phyloP scores from a whole-genome alignment of 1,140 invertebrate species.

The Adelges cooleyi region DNA sequence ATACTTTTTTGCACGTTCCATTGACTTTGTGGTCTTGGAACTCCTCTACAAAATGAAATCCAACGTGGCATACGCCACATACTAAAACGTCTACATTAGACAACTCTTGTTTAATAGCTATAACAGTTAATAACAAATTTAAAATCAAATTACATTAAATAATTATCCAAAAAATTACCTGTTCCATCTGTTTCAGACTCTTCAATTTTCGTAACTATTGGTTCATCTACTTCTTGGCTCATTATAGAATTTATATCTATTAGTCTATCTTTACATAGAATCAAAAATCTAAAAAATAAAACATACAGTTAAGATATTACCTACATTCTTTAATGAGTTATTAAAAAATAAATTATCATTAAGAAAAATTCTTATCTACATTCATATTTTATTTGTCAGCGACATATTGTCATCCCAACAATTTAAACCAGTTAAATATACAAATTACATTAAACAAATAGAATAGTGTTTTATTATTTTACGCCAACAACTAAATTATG shows the following conservation, averaged over 20 bases:
- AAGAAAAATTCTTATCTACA: no score
- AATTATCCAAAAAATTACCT: neutral
- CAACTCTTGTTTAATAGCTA: slow-evolving; percentile 62
- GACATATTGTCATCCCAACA: no score
- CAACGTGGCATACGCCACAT: slow-evolving; percentile 63
- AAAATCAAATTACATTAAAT: neutral
- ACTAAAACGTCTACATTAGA: slow-evolving; percentile 61
- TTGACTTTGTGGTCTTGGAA: slow-evolving; percentile 56
- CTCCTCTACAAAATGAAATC: slow-evolving; percentile 65
- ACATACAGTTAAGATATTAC: neutral
- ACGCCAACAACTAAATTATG: no score
- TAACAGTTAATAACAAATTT: slow-evolving; percentile 35
- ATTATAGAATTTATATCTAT: neutral
- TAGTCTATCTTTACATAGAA: slow-evolving; percentile 14
- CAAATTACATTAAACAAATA: no score
- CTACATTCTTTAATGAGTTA: no score
- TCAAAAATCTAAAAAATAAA: neutral
- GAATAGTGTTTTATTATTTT: no score
- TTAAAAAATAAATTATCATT: no score
- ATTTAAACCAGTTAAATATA: no score
- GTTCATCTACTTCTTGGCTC: slow-evolving; percentile 15
- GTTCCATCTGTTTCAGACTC: neutral
- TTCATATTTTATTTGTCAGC: no score
- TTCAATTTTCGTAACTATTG: neutral
- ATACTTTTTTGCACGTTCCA: slow-evolving; percentile 42